Evolutionary conservation across 2,797 vertebrate species (phyloP), one percentile per base, ranked within the genome.

Genomic region (Rhynchonycteris naso): DNA sequence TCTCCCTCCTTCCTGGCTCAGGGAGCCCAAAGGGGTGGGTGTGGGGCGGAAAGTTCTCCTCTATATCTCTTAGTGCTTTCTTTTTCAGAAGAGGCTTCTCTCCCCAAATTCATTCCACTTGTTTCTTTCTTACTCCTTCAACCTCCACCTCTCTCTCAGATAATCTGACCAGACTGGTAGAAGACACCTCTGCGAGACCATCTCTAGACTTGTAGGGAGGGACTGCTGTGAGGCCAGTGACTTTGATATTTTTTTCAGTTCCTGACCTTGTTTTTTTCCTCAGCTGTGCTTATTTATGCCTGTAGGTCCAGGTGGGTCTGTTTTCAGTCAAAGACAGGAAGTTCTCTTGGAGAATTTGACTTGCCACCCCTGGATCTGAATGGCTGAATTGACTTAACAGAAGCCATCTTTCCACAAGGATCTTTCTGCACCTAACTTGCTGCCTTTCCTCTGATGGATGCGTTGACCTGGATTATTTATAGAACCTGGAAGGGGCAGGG

Each of bases 351-450:
- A 88, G 91, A 91, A 63, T 83, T 80, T 66, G 92, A 79, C 12
- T 65, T 47, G 33, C 61, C 24, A 54, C 54, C 30, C 54, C 58
- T 95, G 90, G 83, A 65, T 91, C 84, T 43, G 80, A 94, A 81
- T 43, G 71, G 83, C 47, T 93, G 90, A 58, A 69, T 81, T 91
- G 74, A 81, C 88, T 94, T 86, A 68, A 35, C 61, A 80, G 78
- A 93, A 96, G 92, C 90, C 82, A 82, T 94, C 90, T 95, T 95
- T 95, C 94, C 88, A 71, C 90, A 22, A 81, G 88, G 52, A 75
- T 92, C 26, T 61, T 72, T 86, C 93, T 22, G 18, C 65, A 91
- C 56, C 90, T 71, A 86, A 91, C 92, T 93, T 59, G 16, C 84
- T 94, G 81, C 90, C 86, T 96, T 94, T 88, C 92, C 80, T 94